Percentiles rank a stretch among this genome's conserved stretches.
Evolutionary conservation across 1,140 invertebrate genomes (phyloP).

Genomic region (Reticulitermes speratus): DNA sequence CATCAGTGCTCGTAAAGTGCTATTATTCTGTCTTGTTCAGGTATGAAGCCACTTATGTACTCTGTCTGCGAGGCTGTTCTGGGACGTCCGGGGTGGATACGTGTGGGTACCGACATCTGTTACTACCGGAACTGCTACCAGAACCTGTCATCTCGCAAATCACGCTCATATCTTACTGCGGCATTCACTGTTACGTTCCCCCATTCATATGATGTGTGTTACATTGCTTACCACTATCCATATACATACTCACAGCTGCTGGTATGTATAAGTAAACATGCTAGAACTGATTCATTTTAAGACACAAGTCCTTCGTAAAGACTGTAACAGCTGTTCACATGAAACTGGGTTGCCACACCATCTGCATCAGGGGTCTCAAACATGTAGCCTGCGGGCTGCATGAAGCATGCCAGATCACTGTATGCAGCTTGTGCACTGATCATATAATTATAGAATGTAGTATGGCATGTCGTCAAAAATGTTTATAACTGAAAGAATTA

Average conservation of each 20-base stretch:
- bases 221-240: slow-evolving; percentile 89
- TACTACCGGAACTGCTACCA: slow-evolving; percentile 75
- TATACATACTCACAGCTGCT: slow-evolving; percentile 82
- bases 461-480: no score
- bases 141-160: slow-evolving; percentile 52
- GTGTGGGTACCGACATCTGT: slow-evolving; percentile 74
- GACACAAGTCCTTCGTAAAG: no score
- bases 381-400: no score
- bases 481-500: no score
- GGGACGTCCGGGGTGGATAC: slow-evolving; percentile 68
- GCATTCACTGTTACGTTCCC: slow-evolving; percentile 82
- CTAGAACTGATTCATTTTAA: no score
- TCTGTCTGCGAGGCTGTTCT: slow-evolving; percentile 70
- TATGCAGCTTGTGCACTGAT: no score
- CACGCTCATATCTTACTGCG: slow-evolving; percentile 68
- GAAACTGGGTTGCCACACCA: neutral
- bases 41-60: slow-evolving; percentile 90
- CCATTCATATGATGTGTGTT: slow-evolving; percentile 77
- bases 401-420: no score
- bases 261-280: slow-evolving; percentile 48
- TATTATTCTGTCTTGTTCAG: slow-evolving; percentile 42
- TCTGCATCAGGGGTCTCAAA: no score
- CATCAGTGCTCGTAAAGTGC: neutral
- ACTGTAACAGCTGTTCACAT: neutral
- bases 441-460: no score